Base-by-base conservation (phyloP, 2,888 invertebrate species). In the Endomychus coccineus region DNA sequence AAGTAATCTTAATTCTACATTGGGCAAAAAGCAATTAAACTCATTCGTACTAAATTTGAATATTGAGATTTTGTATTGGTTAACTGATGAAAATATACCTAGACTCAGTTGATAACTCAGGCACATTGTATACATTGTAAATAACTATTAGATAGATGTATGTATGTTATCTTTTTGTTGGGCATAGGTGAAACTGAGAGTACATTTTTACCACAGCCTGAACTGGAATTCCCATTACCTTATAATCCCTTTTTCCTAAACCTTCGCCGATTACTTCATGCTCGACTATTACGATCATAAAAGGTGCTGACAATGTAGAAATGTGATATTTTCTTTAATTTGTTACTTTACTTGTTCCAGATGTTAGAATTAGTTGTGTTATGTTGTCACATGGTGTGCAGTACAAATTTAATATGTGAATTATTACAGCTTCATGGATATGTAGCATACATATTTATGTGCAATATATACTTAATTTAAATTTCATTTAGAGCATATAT, bases 271-370 rank as follows among this genome's bases (percentile, higher is more conserved):
- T n/a, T n/a, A n/a, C n/a, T 37, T 25, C 31, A 45, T 46, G 45
- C 47, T 46, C 44, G 38, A 38, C 38, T 28, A 43, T n/a, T 50
- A 51, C 46, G 50, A 53, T 50, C 46, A 51, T 39, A 56, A 59
- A 62, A 57, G 62, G 61, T 62, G 62, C 61, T 62, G 61, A 60
- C 55, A 55, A 57, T 55, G 54, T 58, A 57, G 57, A 57, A 62
- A 61, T 64, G 64, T 64, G 64, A 63, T 64, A 60, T 58, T 61
- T 52, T 57, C 54, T 58, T 56, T 59, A 55, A 60, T 62, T 61
- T 62, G 60, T 62, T 62, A 61, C 45, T 62, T 59, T 59, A 54
- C 50, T 58, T 57, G 55, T 57, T 57, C 52, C 54, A 56, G 52
- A 53, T 58, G 54, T 57, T 58, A 54, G 52, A 48, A 47, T 56